A percentile compares a stretch with the other conserved stretches of the same genome.
Evolutionary conservation across 1,140 invertebrate genomes (phyloP).

Genomic region (Heterodera carotae): DNA sequence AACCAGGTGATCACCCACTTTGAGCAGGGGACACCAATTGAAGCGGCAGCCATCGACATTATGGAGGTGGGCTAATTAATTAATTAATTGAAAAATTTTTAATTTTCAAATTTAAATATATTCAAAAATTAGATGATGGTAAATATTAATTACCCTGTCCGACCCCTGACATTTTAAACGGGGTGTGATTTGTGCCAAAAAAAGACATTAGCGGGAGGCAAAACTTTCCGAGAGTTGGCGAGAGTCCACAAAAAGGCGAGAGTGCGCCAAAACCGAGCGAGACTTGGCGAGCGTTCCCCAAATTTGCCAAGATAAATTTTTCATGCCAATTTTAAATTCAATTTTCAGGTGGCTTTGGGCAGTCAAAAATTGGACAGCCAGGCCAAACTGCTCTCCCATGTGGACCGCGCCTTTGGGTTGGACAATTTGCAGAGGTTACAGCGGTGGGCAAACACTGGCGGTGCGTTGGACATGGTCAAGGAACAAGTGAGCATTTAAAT

Average conservation of each 20-base stretch:
- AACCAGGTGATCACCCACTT: conserved; percentile 65
- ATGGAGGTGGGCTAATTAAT: conserved; percentile 57
- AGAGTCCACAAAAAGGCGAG: too few relatives aligned
- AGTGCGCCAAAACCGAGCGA: too few relatives aligned
- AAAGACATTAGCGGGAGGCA: too few relatives aligned
- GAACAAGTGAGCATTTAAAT: conserved; percentile 55
- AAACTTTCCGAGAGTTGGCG: too few relatives aligned
- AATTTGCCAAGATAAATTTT: too few relatives aligned
- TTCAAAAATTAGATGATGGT: too few relatives aligned
- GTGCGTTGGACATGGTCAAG: conserved; percentile 62
- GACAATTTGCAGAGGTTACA: conserved; percentile 63
- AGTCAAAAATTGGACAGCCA: conserved; percentile 63
- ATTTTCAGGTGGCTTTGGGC: conserved; percentile 52
- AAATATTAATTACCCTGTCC: too few relatives aligned
- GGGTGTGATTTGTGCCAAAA: too few relatives aligned
- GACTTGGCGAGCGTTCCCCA: too few relatives aligned
- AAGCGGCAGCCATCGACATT: conserved; percentile 61
- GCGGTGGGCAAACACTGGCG: conserved; percentile 65
- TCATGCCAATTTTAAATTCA: not conserved
- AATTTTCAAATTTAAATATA: too few relatives aligned
- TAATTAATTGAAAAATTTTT: too few relatives aligned
- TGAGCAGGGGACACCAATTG: conserved; percentile 61
- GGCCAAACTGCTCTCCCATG: conserved; percentile 63
- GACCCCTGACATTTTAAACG: too few relatives aligned
- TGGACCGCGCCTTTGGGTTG: conserved; percentile 62